phyloP scores from a whole-genome alignment of 2,113 vertebrate genomes.

The Myotis yumanensis region DNA sequence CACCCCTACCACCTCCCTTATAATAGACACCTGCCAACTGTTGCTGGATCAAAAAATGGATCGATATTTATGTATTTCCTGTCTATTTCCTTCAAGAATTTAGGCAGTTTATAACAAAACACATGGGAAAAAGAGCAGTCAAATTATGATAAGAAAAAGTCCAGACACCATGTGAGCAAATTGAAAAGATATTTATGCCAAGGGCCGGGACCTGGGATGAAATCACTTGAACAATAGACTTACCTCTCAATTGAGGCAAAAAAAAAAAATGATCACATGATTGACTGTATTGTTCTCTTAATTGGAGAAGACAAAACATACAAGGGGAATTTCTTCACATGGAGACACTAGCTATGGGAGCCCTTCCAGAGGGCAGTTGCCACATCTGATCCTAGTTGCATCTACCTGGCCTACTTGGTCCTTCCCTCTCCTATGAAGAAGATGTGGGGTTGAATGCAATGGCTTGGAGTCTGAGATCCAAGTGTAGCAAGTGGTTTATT shows the following conservation, averaged over 20 bases:
- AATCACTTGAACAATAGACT: not conserved
- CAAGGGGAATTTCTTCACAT: not conserved
- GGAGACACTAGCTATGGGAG: not conserved
- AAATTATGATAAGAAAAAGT: slow-evolving; percentile 49
- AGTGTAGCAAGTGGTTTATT: not conserved
- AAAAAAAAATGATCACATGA: not conserved
- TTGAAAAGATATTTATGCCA: not conserved
- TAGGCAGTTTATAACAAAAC: not conserved
- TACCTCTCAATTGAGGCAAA: not conserved
- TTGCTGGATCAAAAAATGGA: not conserved
- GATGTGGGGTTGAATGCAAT: not conserved
- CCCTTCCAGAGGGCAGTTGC: not conserved
- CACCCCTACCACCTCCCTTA: not conserved
- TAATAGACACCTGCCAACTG: not conserved
- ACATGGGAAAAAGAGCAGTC: not conserved
- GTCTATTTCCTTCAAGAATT: not conserved
- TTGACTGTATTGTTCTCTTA: not conserved
- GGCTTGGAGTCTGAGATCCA: not conserved
- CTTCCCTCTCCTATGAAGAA: not conserved
- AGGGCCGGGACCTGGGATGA: not conserved
- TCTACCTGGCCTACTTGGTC: not conserved
- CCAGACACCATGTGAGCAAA: not conserved
- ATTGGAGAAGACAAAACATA: not conserved
- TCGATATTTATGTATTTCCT: slow-evolving; percentile 39
- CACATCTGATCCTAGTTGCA: not conserved